Base-by-base conservation (phyloP, 2,797 vertebrate genomes). In the Odontamblyopus rebecca region DNA sequence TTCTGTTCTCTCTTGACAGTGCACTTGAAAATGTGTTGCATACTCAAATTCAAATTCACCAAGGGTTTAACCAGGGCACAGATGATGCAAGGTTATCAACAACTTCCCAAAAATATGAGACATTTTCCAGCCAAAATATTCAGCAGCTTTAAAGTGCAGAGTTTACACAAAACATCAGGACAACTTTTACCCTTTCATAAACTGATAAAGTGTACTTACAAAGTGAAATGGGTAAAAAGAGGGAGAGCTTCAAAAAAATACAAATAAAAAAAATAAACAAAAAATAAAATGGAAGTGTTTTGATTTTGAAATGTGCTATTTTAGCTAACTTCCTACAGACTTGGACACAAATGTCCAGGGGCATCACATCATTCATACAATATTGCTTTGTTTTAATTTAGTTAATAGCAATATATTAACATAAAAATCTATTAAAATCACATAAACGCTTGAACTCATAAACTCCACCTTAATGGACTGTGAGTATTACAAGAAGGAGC, bases 351-450 rank as follows among this genome's bases (percentile, higher is more conserved):
- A 32, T 11, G 16, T 61, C 8, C 18, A 32, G 5, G 4, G 29
- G 18, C 32, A 38, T 19, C 32, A n/a, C 32, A 41, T 41, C 35
- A n/a, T 41, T 44, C 61, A 41, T n/a, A 63, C 35, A 44, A 7
- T 23, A 16, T 5, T 23, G 61, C 61, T 23, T 63, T 63, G 23
- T 19, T 41, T 63, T 63, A 63, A 63, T 63, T 26, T 63, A 44
- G 61, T 41, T 63, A 63, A 63, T 23, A 63, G 61, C 61, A 44
- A 41, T 44, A 23, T n/a, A 56, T 41, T 63, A 38, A 63, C 61
- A 41, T 44, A 41, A 41, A 63, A 41, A 41, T 23, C 61, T 41
- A 63, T 63, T 41, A 63, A 26, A 41, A 41, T 35, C 38, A 6
- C 26, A 23, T 41, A 63, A 63, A 63, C n/a, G 32, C 35, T 26